A percentile compares a stretch with the other conserved stretches of the same genome.
phyloP scores from a whole-genome alignment of 2,113 vertebrate species.

The Polyodon spathula region DNA sequence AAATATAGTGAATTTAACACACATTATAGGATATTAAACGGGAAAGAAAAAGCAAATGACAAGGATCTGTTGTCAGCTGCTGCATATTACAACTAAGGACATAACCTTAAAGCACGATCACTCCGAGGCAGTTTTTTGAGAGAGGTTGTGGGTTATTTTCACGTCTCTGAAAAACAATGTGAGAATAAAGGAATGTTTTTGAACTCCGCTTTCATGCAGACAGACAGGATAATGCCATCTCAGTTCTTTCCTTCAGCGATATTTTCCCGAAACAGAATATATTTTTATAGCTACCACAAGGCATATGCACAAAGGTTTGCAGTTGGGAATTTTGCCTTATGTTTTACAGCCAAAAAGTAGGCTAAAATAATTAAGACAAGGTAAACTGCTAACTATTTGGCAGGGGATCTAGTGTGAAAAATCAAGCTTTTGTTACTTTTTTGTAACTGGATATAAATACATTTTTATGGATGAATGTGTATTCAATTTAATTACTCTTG shows the following conservation, averaged over 20 bases:
- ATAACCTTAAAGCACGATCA: too few relatives aligned
- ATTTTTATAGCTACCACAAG: conserved; percentile 42
- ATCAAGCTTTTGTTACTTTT: conserved; percentile 17
- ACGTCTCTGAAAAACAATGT: neutral
- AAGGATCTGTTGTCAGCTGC: too few relatives aligned
- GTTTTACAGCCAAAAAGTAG: conserved; percentile 21
- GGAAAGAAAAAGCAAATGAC: too few relatives aligned
- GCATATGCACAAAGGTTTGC: conserved; percentile 39
- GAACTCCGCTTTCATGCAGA: neutral
- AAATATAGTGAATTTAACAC: too few relatives aligned
- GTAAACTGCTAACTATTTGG: conserved; percentile 20
- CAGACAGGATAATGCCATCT: conserved; percentile 22
- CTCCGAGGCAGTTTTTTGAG: neutral
- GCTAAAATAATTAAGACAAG: conserved; percentile 37
- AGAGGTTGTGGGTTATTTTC: neutral
- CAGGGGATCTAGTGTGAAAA: conserved; percentile 15
- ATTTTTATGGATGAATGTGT: conserved; percentile 19
- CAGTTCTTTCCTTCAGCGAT: conserved; percentile 14
- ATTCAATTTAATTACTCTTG: conserved; percentile 18
- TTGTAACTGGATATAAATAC: conserved; percentile 16
- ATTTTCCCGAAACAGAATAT: conserved; percentile 24
- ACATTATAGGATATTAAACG: too few relatives aligned
- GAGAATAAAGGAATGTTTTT: neutral
- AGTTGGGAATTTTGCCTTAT: conserved; percentile 45
- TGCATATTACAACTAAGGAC: too few relatives aligned